Conservation (phyloP, 2,888 invertebrate species). For the Polydrusus cervinus region DNA sequence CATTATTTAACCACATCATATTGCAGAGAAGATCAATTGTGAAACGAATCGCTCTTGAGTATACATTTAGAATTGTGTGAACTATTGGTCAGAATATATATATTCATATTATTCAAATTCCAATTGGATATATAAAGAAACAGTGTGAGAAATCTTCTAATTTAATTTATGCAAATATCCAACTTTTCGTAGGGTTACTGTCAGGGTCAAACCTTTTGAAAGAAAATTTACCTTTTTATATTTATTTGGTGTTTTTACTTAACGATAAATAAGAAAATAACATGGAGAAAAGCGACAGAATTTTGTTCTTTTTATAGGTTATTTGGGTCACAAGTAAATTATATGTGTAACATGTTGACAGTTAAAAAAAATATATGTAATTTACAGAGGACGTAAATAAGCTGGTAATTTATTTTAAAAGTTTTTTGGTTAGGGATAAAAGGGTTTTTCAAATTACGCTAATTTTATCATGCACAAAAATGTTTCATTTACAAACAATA, state of each 20-base stretch:
- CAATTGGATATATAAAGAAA: too few relatives aligned
- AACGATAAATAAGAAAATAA: background rate
- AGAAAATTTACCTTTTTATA: conserved; percentile 10
- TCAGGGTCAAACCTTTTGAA: background rate
- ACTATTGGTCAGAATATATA: too few relatives aligned
- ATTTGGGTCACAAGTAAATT: conserved; percentile 3
- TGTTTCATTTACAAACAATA: too few relatives aligned
- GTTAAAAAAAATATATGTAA: conserved; percentile 3
- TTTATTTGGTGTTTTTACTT: background rate
- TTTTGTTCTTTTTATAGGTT: conserved; percentile 1
- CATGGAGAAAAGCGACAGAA: background rate
- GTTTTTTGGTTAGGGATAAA: background rate
- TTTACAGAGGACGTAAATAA: background rate
- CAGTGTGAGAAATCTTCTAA: background rate
- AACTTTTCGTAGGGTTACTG: conserved; percentile 1
- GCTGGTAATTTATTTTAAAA: background rate
- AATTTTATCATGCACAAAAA: too few relatives aligned
- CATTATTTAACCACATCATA: too few relatives aligned
- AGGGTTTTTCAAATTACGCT: too few relatives aligned
- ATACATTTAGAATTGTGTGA: too few relatives aligned
- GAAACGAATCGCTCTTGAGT: too few relatives aligned
- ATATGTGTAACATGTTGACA: conserved; percentile 8
- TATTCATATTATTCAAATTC: too few relatives aligned
- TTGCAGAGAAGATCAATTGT: too few relatives aligned
- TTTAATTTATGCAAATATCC: background rate